phyloP scores from a whole-genome alignment of 2,797 vertebrate species.

The Sparus aurata region DNA sequence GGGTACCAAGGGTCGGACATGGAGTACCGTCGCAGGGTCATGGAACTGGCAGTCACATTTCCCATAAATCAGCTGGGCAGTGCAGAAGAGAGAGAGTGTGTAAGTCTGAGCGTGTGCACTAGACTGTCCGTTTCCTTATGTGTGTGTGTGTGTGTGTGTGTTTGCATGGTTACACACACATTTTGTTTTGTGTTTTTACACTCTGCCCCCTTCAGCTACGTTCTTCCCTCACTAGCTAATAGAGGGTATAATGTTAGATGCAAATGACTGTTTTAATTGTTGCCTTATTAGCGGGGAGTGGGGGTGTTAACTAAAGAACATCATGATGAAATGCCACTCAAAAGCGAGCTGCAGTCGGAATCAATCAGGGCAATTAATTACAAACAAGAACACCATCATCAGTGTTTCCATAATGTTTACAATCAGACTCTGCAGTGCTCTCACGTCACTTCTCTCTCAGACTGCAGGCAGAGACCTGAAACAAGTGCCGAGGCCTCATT shows the following conservation, averaged over 20 bases:
- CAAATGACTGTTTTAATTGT: constrained; percentile 85
- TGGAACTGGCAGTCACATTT: constrained; percentile 82
- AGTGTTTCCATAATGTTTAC: constrained; percentile 76
- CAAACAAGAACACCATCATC: constrained; percentile 63
- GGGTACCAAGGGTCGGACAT: constrained; percentile 64
- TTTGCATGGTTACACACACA: constrained; percentile 1
- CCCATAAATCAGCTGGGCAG: constrained; percentile 83
- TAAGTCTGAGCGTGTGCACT: constrained; percentile 18
- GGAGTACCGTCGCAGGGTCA: constrained; percentile 83
- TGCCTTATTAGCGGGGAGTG: constrained; percentile 72
- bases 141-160: constrained; percentile 24
- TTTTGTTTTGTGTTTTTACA: constrained; percentile 28
- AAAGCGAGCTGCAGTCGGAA: constrained; percentile 72
- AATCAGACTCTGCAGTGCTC: constrained; percentile 48
- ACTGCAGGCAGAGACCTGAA: constrained; percentile 28
- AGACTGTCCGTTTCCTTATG: background rate
- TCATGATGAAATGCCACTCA: constrained; percentile 84
- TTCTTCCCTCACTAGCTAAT: constrained; percentile 62
- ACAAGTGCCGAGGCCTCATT: background rate
- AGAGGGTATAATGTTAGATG: constrained; percentile 79
- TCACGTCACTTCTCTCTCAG: constrained; percentile 42
- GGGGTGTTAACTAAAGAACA: constrained; percentile 81
- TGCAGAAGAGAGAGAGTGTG: constrained; percentile 32
- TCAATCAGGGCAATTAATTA: constrained; percentile 83
- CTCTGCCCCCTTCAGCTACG: constrained; percentile 55